Evolutionary conservation across 2,113 vertebrate species (phyloP).

Genomic region (Hyaena hyaena): DNA sequence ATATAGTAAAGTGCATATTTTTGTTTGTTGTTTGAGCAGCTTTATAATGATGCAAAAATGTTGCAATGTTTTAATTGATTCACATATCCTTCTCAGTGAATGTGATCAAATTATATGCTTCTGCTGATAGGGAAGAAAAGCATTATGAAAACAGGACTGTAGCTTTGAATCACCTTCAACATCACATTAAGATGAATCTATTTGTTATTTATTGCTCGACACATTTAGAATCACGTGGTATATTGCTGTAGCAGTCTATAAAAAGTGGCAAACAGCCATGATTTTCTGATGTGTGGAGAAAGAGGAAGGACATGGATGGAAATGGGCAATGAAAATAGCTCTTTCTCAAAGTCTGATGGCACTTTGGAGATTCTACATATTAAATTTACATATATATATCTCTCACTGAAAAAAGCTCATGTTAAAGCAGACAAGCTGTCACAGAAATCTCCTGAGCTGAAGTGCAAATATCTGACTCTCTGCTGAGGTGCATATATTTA

Average conservation of each 20-base stretch:
- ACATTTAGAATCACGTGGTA: slow-evolving; percentile 63
- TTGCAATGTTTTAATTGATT: slow-evolving; percentile 57
- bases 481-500: slow-evolving; percentile 15
- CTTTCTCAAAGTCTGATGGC: slow-evolving; percentile 85
- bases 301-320: slow-evolving; percentile 65
- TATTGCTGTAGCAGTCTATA: slow-evolving; percentile 64
- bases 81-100: slow-evolving; percentile 72
- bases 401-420: slow-evolving; percentile 37
- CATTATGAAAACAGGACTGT: slow-evolving; percentile 56
- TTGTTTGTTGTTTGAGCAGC: slow-evolving; percentile 51
- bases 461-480: not conserved
- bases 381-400: slow-evolving; percentile 34
- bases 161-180: slow-evolving; percentile 77
- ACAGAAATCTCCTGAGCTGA: slow-evolving; percentile 55
- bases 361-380: slow-evolving; percentile 49
- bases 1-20: not conserved
- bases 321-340: slow-evolving; percentile 66
- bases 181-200: slow-evolving; percentile 65
- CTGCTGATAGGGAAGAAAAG: slow-evolving; percentile 75
- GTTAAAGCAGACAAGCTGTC: slow-evolving; percentile 56
- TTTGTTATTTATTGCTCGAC: slow-evolving; percentile 69
- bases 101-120: slow-evolving; percentile 76
- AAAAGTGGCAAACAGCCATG: slow-evolving; percentile 71
- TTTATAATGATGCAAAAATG: slow-evolving; percentile 51
- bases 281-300: slow-evolving; percentile 68